Base-by-base conservation (phyloP, 2,888 invertebrate genomes). In the Pristionchus entomophagus region DNA sequence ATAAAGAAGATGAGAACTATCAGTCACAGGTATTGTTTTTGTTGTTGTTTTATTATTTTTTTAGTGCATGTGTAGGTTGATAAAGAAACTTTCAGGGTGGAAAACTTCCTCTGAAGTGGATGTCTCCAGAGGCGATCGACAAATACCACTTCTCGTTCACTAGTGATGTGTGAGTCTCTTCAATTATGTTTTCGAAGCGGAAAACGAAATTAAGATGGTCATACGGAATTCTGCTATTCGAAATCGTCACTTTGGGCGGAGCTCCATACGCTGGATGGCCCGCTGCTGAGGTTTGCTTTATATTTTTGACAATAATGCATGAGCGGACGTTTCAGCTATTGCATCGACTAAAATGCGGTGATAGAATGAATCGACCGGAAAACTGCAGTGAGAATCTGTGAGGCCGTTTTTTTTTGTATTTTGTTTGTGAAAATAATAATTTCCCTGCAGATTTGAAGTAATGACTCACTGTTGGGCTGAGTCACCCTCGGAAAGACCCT, bases 81-180 rank as follows among this genome's bases (percentile, higher is more conserved):
- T 59, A 59, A 59, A n/a, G n/a, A 22, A 22, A 26, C 17, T 82
- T 82, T 59, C 56, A 82, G 82, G 82, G 82, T 17, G 82, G 81
- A 1, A 56, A 45, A 29, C 59, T 82, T 26, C 82, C 82, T 0
- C n/a, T 82, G 41, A 82, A 82, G 38, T 82, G 82, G 82, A 82
- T 82, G 82, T 32, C 82, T 12, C 82, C 82, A 1, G 82, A 82
- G 26, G 82, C 82, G 10, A 59, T 82, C 38, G 59, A 59, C 10
- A 41, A 82, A 17, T 82, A 59, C 41, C 26, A 82, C 6, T 82
- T 82, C 17, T 82, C 82, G 0, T 14, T 38, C n/a, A 41, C 38
- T 3, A 82, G 82, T 29, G 82, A 82, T 59, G 82, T 82, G 82
- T 82, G 32, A 17, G 78, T 17, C 1, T 1, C 0, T 45, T n/a